These are phyloP conservation scores for Vanessa tameamea DNA, from an alignment of 1,140 invertebrate genomes.

Conservation along the genomic window DNA sequence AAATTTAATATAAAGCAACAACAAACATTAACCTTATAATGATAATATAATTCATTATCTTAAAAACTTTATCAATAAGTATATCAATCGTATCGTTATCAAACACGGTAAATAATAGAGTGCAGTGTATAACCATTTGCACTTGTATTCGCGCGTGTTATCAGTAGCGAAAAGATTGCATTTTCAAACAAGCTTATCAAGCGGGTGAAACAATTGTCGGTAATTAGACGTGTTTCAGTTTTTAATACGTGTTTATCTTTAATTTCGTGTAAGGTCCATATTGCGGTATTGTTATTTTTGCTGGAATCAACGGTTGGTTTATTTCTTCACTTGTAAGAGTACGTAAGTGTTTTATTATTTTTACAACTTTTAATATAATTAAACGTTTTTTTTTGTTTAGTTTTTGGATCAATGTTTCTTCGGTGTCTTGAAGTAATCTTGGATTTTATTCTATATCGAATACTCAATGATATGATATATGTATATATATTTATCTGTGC, in stretches of 20 bases:
- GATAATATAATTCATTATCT: constrained; percentile 53
- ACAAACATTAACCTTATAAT: constrained; percentile 49
- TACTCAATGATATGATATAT: too few relatives aligned
- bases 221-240: constrained; percentile 9
- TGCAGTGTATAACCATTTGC: constrained; percentile 49
- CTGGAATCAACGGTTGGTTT: neutral
- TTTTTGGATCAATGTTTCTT: too few relatives aligned
- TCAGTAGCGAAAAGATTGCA: constrained; percentile 39
- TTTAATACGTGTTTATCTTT: constrained; percentile 16
- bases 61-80: constrained; percentile 37
- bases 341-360: neutral
- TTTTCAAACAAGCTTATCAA: constrained; percentile 42
- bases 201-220: constrained; percentile 18
- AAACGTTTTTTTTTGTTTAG: neutral
- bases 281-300: neutral
- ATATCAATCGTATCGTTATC: constrained; percentile 25
- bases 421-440: too few relatives aligned
- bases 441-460: too few relatives aligned
- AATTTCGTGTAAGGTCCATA: constrained; percentile 2
- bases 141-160: constrained; percentile 43
- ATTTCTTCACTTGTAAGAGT: neutral
- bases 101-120: constrained; percentile 47
- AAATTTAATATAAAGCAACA: constrained; percentile 11
- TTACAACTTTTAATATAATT: neutral
- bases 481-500: too few relatives aligned